Evolutionary conservation across 2,888 invertebrate genomes (phyloP).

Genomic region (Zaprionus lineosus): DNA sequence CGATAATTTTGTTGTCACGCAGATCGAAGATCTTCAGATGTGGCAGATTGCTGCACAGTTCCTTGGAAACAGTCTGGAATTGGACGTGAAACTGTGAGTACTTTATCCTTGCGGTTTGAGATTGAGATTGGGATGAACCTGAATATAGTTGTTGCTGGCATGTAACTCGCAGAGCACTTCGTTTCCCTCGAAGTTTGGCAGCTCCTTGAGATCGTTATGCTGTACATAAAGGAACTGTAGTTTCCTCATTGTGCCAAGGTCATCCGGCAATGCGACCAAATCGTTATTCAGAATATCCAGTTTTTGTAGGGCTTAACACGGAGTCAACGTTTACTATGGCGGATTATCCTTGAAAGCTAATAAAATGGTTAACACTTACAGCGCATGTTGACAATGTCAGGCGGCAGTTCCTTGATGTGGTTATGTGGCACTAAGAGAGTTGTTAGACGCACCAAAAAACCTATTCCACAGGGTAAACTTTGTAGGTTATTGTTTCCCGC

Average conservation of each 20-base stretch:
- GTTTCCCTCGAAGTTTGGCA: constrained; percentile 92
- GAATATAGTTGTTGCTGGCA: constrained; percentile 91
- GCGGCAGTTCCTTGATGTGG: constrained; percentile 88
- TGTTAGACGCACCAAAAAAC: constrained; percentile 90
- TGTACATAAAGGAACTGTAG: constrained; percentile 90
- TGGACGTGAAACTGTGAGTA: neutral
- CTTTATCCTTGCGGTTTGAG: too few species aligned
- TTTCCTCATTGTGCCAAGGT: constrained; percentile 88
- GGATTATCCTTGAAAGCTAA: neutral
- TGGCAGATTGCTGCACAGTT: constrained; percentile 88
- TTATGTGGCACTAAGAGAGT: constrained; percentile 90
- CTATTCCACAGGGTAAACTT: constrained; percentile 90
- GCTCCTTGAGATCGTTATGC: constrained; percentile 89
- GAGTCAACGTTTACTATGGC: constrained; percentile 9
- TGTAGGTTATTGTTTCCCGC: constrained; percentile 90
- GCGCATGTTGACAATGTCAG: constrained; percentile 91
- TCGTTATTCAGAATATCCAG: constrained; percentile 90
- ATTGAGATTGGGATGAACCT: constrained; percentile 83
- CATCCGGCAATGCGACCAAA: constrained; percentile 86
- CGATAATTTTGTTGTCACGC: constrained; percentile 90
- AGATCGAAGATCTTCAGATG: constrained; percentile 90
- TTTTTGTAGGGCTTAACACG: constrained; percentile 85
- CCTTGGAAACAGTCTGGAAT: constrained; percentile 87
- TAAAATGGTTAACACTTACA: constrained; percentile 85
- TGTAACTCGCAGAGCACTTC: constrained; percentile 90